These are phyloP conservation scores for Rhineura floridana DNA, from an alignment of 2,113 vertebrate genomes.

Conservation along the genomic window DNA sequence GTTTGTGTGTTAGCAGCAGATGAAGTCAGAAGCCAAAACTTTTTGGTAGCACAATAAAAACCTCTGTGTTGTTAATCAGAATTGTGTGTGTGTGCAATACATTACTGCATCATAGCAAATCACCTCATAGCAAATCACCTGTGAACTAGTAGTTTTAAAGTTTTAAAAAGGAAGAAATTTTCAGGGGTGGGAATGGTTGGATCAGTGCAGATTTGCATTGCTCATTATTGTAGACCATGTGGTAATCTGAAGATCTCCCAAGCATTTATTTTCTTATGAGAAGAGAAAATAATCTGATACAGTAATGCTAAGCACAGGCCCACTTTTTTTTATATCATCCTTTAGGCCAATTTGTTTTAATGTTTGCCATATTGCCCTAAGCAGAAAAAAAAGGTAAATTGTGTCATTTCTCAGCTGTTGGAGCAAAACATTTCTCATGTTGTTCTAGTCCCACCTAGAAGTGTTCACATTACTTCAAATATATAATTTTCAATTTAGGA, in stretches of 20 bases:
- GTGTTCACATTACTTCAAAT: conserved; percentile 12
- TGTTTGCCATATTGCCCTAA: not conserved
- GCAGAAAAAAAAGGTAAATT: not conserved
- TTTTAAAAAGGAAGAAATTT: too few species aligned
- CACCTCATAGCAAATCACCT: too few species aligned
- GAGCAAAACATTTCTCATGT: not conserved
- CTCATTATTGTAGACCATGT: not conserved
- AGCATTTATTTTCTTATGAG: not conserved
- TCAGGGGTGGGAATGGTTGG: not conserved
- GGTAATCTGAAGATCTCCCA: rapidly evolving
- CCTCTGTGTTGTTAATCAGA: too few species aligned
- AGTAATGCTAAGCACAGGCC: not conserved
- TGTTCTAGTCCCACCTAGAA: not conserved
- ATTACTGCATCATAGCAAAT: too few species aligned
- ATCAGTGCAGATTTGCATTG: not conserved
- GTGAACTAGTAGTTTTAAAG: too few species aligned
- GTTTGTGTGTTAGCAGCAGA: too few species aligned
- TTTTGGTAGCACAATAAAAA: too few species aligned
- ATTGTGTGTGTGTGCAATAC: too few species aligned
- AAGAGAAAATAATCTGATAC: not conserved
- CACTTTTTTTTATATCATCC: not conserved
- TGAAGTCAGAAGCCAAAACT: too few species aligned
- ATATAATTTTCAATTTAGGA: conserved; percentile 13
- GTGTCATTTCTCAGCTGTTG: not conserved
- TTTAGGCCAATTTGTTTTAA: not conserved